A percentile compares a stretch with the other conserved stretches of the same genome.
These are phyloP conservation scores for Octonoba sinensis DNA, from an alignment of 2,888 invertebrate species.

Conservation along the genomic window DNA sequence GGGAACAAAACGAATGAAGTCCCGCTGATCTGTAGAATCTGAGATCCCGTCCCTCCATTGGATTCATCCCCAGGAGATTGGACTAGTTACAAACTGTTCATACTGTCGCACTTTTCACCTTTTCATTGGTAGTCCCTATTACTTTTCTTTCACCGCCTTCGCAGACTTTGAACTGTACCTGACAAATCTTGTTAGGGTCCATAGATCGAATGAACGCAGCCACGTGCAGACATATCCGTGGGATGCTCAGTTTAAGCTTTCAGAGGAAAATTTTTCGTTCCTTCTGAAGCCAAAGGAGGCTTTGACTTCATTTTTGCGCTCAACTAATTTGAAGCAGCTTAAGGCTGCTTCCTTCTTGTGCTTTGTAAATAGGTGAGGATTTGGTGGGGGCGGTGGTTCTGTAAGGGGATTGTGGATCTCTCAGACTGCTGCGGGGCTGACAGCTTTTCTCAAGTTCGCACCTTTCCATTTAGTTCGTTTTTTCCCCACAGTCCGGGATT, in stretches of 20 bases:
- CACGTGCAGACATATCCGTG: slow-evolving; percentile 20
- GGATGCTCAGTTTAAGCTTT: slow-evolving; percentile 46
- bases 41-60: slow-evolving; percentile 17
- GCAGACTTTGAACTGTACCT: slow-evolving; percentile 44
- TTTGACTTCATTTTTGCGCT: slow-evolving; percentile 58
- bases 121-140: slow-evolving; percentile 53
- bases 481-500: slow-evolving; percentile 21
- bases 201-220: slow-evolving; percentile 15
- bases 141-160: slow-evolving; percentile 34
- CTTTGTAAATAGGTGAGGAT: slow-evolving; percentile 53
- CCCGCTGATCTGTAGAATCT: slow-evolving; percentile 59
- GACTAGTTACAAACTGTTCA: slow-evolving; percentile 58
- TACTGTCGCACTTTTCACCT: slow-evolving; percentile 61
- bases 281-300: slow-evolving; percentile 37
- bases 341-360: slow-evolving; percentile 44
- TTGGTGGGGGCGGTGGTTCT: slow-evolving; percentile 21
- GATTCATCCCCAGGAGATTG: slow-evolving; percentile 51
- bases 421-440: slow-evolving; percentile 25
- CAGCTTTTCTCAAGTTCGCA: slow-evolving; percentile 44
- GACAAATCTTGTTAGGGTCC: slow-evolving; percentile 63
- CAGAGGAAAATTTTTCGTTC: slow-evolving; percentile 35
- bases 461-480: slow-evolving; percentile 32
- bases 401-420: slow-evolving; percentile 37
- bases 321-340: slow-evolving; percentile 64
- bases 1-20: slow-evolving; percentile 56